Conservation (phyloP, 2,888 invertebrate genomes). For the Pegoplata infirma region DNA sequence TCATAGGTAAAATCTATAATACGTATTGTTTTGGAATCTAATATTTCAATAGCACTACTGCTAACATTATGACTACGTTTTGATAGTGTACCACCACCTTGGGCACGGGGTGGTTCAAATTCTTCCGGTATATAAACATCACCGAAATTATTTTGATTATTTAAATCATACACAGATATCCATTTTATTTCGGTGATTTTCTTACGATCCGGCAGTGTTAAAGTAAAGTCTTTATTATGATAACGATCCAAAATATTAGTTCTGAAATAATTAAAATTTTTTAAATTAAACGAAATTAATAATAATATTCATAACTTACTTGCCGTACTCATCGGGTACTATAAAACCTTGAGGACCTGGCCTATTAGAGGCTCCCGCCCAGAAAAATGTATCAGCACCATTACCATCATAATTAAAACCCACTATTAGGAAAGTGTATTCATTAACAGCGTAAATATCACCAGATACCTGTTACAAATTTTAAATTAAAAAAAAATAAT, state of each 20-base stretch:
- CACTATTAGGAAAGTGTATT: conserved; percentile 87
- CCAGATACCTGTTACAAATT: conserved; percentile 85
- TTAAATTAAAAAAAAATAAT: too few relatives aligned
- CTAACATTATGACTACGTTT: conserved; percentile 83
- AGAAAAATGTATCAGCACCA: conserved; percentile 94
- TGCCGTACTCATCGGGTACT: conserved; percentile 91
- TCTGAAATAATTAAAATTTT: too few relatives aligned
- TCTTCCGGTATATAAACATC: conserved; percentile 94
- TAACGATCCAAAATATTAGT: conserved; percentile 92
- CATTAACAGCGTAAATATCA: conserved; percentile 92
- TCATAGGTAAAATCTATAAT: conserved; percentile 89
- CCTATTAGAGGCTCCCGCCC: conserved; percentile 92
- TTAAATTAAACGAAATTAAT: background rate
- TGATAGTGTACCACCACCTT: conserved; percentile 80
- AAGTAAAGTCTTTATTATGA: conserved; percentile 89
- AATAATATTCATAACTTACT: conserved; percentile 80
- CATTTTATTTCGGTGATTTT: conserved; percentile 92
- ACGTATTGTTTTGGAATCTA: conserved; percentile 89
- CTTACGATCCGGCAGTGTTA: conserved; percentile 90
- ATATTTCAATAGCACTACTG: conserved; percentile 85
- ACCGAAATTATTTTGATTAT: conserved; percentile 91
- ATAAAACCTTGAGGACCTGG: conserved; percentile 95
- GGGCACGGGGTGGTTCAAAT: conserved; percentile 90
- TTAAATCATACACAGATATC: conserved; percentile 93
- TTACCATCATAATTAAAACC: conserved; percentile 94